A percentile compares a stretch with the other conserved stretches of the same genome.
These are phyloP conservation scores for Elgaria multicarinata DNA, from an alignment of 2,113 vertebrate genomes.

Conservation along the genomic window DNA sequence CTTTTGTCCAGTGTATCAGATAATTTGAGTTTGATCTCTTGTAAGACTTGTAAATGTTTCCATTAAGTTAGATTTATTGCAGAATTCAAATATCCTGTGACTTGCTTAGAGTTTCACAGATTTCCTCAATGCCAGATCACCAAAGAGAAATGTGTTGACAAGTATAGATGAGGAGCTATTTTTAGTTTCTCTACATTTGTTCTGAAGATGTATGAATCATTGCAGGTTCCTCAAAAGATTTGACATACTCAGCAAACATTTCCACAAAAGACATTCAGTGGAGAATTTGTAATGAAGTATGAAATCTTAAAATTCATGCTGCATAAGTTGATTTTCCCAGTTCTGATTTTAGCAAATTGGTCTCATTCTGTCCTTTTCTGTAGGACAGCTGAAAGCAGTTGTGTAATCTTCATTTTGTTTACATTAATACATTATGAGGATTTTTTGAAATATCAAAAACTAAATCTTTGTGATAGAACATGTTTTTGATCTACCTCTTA, in stretches of 20 bases:
- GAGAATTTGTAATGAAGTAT: not conserved
- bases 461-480: rapidly evolving
- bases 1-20: too few species aligned
- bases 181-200: not conserved
- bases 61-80: not conserved
- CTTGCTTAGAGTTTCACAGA: not conserved
- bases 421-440: not conserved
- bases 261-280: not conserved
- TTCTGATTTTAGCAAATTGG: not conserved
- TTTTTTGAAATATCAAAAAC: conserved; percentile 17
- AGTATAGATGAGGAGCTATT: too few species aligned
- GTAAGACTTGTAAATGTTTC: not conserved
- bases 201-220: conserved; percentile 1
- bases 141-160: not conserved
- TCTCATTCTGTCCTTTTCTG: not conserved
- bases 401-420: too few species aligned
- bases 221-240: not conserved
- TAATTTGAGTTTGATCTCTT: too few species aligned
- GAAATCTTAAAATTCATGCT: not conserved
- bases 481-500: not conserved
- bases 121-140: not conserved
- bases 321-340: not conserved
- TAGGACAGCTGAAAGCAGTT: not conserved
- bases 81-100: not conserved
- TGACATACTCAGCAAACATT: not conserved